Evolutionary conservation across 35 echinoderm and acorn worm genomes (phyloP).

Genomic region (Anneissia japonica): DNA sequence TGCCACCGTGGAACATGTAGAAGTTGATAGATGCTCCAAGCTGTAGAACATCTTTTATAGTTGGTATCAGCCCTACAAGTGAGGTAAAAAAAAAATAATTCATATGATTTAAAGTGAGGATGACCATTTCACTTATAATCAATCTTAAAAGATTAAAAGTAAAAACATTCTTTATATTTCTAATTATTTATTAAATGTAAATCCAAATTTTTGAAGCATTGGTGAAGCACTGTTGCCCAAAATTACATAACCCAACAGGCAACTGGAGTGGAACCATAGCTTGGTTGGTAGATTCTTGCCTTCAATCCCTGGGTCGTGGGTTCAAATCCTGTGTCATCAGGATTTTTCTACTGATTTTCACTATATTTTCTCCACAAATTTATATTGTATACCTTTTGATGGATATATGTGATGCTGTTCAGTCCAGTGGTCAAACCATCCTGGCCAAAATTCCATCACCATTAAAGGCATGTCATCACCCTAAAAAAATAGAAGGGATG

Average conservation of each 20-base stretch:
- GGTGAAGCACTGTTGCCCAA: not conserved
- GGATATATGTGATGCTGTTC: slow-evolving; percentile 76
- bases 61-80: slow-evolving; percentile 25
- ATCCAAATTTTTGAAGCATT: no score
- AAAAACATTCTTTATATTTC: no score
- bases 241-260: not conserved
- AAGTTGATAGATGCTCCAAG: slow-evolving; percentile 82
- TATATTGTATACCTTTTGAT: slow-evolving; percentile 59
- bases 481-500: no score
- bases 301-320: not conserved
- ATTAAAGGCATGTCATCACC: slow-evolving; percentile 74
- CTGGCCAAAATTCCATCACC: slow-evolving; percentile 97
- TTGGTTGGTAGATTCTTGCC: not conserved
- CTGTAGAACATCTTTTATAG: slow-evolving; percentile 55
- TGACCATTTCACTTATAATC: no score
- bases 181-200: no score
- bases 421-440: slow-evolving; percentile 99
- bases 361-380: not conserved
- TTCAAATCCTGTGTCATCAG: not conserved
- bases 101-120: no score
- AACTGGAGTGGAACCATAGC: not conserved
- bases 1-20: slow-evolving; percentile 98
- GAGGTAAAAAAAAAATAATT: no score
- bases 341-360: not conserved
- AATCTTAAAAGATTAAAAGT: no score